Evolutionary conservation across 2,888 invertebrate species (phyloP).

Genomic region (Cantharis nigra): DNA sequence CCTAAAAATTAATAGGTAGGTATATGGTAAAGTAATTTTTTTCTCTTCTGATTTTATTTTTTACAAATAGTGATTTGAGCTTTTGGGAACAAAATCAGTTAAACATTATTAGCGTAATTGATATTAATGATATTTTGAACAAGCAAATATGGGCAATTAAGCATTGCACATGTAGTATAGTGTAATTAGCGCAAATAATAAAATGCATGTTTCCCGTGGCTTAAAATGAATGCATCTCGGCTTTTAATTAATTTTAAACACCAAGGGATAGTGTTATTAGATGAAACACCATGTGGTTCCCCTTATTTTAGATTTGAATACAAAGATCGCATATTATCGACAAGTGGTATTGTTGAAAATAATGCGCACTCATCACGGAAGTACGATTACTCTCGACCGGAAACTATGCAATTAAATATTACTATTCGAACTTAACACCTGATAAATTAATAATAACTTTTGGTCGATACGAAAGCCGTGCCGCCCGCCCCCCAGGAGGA

Average conservation of each 20-base stretch:
- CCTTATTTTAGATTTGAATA: conserved; percentile 39
- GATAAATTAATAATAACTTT: conserved; percentile 48
- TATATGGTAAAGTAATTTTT: neutral
- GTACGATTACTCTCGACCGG: conserved; percentile 45
- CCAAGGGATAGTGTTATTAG: conserved; percentile 48
- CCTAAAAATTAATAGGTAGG: neutral
- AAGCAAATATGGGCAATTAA: conserved; percentile 23
- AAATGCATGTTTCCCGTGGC: conserved; percentile 23
- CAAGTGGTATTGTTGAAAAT: conserved; percentile 51
- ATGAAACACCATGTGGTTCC: conserved; percentile 50
- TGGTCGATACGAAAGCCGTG: neutral
- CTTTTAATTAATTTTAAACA: conserved; percentile 51
- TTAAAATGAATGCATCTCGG: conserved; percentile 31
- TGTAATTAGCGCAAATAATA: conserved; percentile 26
- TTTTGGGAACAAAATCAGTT: neutral
- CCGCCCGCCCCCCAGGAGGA: neutral
- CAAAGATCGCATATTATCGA: conserved; percentile 48
- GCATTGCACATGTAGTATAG: conserved; percentile 22
- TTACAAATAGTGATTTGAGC: neutral
- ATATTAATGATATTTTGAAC: conserved; percentile 17
- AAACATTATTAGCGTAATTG: conserved; percentile 3
- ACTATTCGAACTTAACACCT: conserved; percentile 49
- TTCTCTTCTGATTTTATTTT: neutral
- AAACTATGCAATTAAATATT: conserved; percentile 50
- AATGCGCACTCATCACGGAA: conserved; percentile 49